phyloP scores from a whole-genome alignment of 2,888 invertebrate genomes.

The Hypomecis atomaria region DNA sequence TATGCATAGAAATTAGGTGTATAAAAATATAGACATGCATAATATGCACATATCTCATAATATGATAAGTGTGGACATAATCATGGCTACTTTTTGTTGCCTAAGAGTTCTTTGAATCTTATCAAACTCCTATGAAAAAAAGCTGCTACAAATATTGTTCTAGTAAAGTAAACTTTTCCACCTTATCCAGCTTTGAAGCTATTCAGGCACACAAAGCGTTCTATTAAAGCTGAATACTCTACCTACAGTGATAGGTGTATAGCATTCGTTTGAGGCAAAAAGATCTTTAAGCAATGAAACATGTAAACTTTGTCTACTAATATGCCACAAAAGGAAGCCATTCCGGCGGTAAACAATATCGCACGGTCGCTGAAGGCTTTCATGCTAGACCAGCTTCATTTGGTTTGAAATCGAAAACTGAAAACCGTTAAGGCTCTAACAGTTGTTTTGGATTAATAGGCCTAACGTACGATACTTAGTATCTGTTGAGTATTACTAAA shows the following conservation, averaged over 20 bases:
- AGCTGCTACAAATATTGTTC: constrained; percentile 25
- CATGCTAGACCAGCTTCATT: constrained; percentile 66
- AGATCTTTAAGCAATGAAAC: constrained; percentile 56
- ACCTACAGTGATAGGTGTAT: constrained; percentile 55
- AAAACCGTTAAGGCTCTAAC: not conserved
- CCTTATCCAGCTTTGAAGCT: constrained; percentile 47
- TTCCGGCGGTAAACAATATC: constrained; percentile 79
- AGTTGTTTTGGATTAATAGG: too few relatives aligned
- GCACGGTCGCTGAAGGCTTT: constrained; percentile 76
- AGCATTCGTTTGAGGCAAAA: constrained; percentile 50
- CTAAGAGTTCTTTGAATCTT: too few relatives aligned
- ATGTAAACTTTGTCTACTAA: constrained; percentile 55
- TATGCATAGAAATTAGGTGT: too few relatives aligned
- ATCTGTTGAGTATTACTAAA: too few relatives aligned
- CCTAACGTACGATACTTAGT: too few relatives aligned
- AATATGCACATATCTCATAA: not conserved
- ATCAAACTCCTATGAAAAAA: constrained; percentile 10
- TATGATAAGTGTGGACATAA: not conserved
- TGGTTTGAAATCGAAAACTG: constrained; percentile 48
- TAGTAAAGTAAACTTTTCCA: constrained; percentile 10
- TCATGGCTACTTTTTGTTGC: too few relatives aligned
- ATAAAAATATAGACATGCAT: too few relatives aligned
- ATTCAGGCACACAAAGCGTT: constrained; percentile 53
- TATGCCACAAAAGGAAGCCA: constrained; percentile 74
- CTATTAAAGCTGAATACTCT: constrained; percentile 55